Conservation (phyloP, 2,888 invertebrate genomes). For the Drosophila kuntzei region DNA sequence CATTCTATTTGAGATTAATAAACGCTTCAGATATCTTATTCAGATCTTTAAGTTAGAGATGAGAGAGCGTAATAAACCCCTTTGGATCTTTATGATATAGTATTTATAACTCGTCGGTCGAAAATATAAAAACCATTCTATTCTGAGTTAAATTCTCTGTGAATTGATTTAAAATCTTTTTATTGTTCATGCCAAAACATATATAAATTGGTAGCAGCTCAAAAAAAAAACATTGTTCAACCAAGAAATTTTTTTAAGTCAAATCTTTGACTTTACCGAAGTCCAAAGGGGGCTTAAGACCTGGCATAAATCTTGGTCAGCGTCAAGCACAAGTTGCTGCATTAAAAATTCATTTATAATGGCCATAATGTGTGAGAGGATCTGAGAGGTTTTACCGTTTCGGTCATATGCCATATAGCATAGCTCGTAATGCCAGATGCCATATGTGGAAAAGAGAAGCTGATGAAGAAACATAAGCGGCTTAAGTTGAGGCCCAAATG, state of each 20-base stretch:
- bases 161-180: background rate
- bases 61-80: too few species aligned
- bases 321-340: constrained; percentile 32
- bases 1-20: too few species aligned
- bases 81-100: too few species aligned
- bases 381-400: constrained; percentile 49
- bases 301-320: constrained; percentile 30
- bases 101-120: background rate
- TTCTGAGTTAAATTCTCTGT: background rate
- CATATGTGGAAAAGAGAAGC: constrained; percentile 17
- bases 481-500: constrained; percentile 65
- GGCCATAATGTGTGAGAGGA: constrained; percentile 54
- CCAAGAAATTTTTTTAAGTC: background rate
- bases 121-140: background rate
- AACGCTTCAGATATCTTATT: too few species aligned
- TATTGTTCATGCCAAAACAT: background rate
- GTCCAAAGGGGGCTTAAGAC: constrained; percentile 22
- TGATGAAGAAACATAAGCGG: constrained; percentile 72
- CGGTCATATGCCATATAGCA: constrained; percentile 46
- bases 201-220: background rate
- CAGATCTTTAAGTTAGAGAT: too few species aligned
- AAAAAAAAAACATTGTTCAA: background rate
- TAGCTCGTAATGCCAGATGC: constrained; percentile 1
- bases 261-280: background rate
- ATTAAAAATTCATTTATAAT: constrained; percentile 47